A percentile compares a stretch with the other conserved stretches of the same genome.
These are phyloP conservation scores for Solenopsis fugax DNA, from an alignment of 1,140 invertebrate genomes.

Conservation along the genomic window DNA sequence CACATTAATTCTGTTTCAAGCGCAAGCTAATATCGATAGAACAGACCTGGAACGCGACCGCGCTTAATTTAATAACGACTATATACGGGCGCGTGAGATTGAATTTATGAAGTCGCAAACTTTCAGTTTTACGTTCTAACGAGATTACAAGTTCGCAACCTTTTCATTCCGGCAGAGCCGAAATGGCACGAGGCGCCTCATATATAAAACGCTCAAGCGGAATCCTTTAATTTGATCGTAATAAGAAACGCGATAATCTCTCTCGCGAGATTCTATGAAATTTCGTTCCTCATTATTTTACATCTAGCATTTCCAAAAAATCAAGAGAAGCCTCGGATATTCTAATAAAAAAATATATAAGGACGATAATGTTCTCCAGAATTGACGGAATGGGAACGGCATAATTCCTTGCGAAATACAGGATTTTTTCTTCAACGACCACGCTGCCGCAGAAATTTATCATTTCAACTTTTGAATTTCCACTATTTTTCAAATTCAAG, in stretches of 20 bases:
- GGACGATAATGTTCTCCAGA: neutral
- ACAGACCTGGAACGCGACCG: constrained; percentile 44
- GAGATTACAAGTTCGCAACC: constrained; percentile 56
- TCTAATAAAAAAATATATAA: no score
- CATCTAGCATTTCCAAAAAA: neutral
- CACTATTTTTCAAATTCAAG: neutral
- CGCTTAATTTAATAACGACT: constrained; percentile 62
- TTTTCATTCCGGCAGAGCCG: constrained; percentile 36
- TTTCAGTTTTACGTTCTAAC: constrained; percentile 57
- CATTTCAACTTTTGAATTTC: neutral
- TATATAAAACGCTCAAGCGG: constrained; percentile 30
- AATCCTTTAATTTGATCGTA: constrained; percentile 55
- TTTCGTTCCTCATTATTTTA: neutral
- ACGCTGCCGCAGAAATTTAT: neutral
- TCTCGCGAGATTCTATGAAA: neutral
- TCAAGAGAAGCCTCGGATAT: neutral
- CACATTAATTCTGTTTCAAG: constrained; percentile 42
- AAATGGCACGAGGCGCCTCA: neutral
- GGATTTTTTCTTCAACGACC: neutral
- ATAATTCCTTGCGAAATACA: neutral
- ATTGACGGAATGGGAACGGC: neutral
- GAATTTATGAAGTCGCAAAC: constrained; percentile 65
- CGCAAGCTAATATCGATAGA: constrained; percentile 57
- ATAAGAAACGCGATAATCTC: constrained; percentile 41
- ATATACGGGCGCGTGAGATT: constrained; percentile 55